A percentile compares a stretch with the other conserved stretches of the same genome.
These are phyloP conservation scores for Meda fulgida DNA, from an alignment of 2,797 vertebrate genomes.

Conservation along the genomic window DNA sequence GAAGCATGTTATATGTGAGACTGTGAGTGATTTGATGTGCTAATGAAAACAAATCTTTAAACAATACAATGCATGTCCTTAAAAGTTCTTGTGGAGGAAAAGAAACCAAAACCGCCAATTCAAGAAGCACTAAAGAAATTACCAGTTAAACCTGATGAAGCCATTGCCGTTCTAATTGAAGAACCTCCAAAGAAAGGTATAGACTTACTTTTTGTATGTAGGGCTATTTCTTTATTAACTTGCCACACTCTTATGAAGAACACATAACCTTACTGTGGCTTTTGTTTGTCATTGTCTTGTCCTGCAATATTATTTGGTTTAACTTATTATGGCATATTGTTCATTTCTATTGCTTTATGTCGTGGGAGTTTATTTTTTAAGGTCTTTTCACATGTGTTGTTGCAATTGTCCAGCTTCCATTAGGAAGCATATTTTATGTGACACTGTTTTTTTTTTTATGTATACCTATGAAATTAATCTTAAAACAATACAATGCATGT, in stretches of 20 bases:
- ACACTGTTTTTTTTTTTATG: constrained; percentile 45
- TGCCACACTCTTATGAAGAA: constrained; percentile 38
- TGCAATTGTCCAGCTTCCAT: constrained; percentile 66
- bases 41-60: constrained; percentile 60
- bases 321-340: constrained; percentile 73
- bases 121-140: constrained; percentile 56
- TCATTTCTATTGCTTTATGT: constrained; percentile 36
- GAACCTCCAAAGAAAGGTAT: constrained; percentile 84
- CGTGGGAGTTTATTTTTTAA: constrained; percentile 42
- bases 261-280: constrained; percentile 26
- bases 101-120: constrained; percentile 76
- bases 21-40: constrained; percentile 45
- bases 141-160: constrained; percentile 53
- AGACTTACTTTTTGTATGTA: constrained; percentile 24
- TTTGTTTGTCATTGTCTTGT: constrained; percentile 30
- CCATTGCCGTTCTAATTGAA: constrained; percentile 73
- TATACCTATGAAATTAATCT: constrained; percentile 50
- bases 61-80: constrained; percentile 68
- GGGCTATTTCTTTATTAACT: constrained; percentile 33
- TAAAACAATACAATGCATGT: constrained; percentile 67
- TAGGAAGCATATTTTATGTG: constrained; percentile 65
- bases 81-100: constrained; percentile 83
- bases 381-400: constrained; percentile 43
- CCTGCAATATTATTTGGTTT: background rate
- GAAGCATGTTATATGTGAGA: constrained; percentile 65